Base-by-base conservation (phyloP, 2,888 invertebrate genomes). In the Dicyrtomina minuta region DNA sequence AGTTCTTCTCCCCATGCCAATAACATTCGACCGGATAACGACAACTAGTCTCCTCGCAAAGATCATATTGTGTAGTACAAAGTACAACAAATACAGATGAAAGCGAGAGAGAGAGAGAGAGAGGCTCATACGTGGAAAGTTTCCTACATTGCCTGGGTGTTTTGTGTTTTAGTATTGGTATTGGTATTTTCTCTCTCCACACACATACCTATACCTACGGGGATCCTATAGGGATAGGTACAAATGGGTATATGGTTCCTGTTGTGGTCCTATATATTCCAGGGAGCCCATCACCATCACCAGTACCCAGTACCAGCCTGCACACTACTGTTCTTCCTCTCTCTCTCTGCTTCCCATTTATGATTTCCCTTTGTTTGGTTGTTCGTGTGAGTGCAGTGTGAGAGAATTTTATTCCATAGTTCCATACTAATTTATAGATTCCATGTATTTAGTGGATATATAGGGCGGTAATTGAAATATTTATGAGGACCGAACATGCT, bases 391-490 rank as follows among this genome's bases (percentile, higher is more conserved):
- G n/a, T n/a, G n/a, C n/a, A 51, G 24, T 51, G 55, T 24, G 55
- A 26, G 55, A 26, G 15, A 24, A 55, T 55, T 27, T 55, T 55
- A 26, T 55, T 24, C 55, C 26, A 27, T 55, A 26, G 15, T 55
- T 24, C 55, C 26, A 27, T 55, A 26, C 26, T 55, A 55, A 55
- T 55, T 55, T 55, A 55, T 55, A 55, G 55, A 26, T 15, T 24
- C 24, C 24, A 55, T 55, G 27, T 55, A 55, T 55, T 55, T 55
- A 55, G 55, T 26, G 26, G 55, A 55, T 55, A 55, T 55, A 55
- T 24, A 55, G 55, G 55, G 26, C 27, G 22, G 55, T 67, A 67
- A 68, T 68, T 68, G 68, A 60, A 68, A 61, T 68, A 68, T 68
- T 68, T 68, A 68, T 60, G 60, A 61, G 26, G 44, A 60, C n/a